These are phyloP conservation scores for Agrochola lota DNA, from an alignment of 2,888 invertebrate genomes.

Conservation along the genomic window DNA sequence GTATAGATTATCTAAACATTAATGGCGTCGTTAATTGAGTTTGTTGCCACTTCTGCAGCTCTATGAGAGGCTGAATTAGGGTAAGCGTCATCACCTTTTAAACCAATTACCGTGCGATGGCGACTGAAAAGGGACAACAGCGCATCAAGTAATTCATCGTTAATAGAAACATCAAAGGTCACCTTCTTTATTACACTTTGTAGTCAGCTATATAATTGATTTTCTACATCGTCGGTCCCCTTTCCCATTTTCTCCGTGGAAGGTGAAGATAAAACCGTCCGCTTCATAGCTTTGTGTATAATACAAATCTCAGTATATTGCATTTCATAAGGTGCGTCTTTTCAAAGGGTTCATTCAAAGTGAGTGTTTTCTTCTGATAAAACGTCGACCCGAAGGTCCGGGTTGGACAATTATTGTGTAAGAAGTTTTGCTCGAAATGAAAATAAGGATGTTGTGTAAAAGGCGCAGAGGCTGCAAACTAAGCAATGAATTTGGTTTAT, in stretches of 20 bases:
- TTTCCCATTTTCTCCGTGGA: constrained; percentile 77
- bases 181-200: constrained; percentile 76
- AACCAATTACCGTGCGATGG: constrained; percentile 39
- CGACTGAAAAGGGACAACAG: constrained; percentile 39
- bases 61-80: neutral
- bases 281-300: constrained; percentile 64
- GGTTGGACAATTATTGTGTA: constrained; percentile 39
- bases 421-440: constrained; percentile 29
- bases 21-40: neutral
- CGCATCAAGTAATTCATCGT: constrained; percentile 48
- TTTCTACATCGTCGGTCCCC: constrained; percentile 77
- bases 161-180: constrained; percentile 77
- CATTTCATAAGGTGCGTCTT: constrained; percentile 59
- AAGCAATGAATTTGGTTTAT: constrained; percentile 45
- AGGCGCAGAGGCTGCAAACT: constrained; percentile 5
- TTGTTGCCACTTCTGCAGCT: neutral
- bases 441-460: constrained; percentile 30
- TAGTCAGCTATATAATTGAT: constrained; percentile 82
- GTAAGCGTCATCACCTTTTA: neutral
- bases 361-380: constrained; percentile 60
- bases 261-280: constrained; percentile 73
- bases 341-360: constrained; percentile 60
- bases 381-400: constrained; percentile 24
- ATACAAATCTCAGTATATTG: constrained; percentile 65
- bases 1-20: neutral